These are phyloP conservation scores for Polymixis flavicincta DNA, from an alignment of 2,888 invertebrate genomes.

Conservation along the genomic window DNA sequence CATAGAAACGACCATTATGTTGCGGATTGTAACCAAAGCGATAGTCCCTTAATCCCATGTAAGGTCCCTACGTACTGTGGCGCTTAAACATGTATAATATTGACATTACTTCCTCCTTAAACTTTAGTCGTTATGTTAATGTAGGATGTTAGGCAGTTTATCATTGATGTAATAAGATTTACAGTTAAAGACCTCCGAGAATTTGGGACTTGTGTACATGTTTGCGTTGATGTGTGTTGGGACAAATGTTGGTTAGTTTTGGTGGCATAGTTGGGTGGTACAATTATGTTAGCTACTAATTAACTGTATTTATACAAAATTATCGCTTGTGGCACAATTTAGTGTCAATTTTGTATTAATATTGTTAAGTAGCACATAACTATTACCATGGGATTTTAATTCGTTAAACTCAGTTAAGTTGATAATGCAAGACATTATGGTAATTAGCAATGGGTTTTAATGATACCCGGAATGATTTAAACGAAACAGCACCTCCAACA, in stretches of 20 bases:
- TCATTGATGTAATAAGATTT: constrained; percentile 62
- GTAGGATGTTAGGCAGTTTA: constrained; percentile 61
- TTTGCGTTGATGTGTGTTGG: constrained; percentile 44
- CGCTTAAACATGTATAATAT: constrained; percentile 65
- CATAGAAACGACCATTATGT: constrained; percentile 54
- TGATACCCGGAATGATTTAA: background rate
- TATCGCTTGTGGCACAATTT: background rate
- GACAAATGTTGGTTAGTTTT: constrained; percentile 41
- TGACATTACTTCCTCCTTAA: constrained; percentile 59
- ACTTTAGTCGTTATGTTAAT: constrained; percentile 66
- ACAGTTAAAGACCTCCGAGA: constrained; percentile 48
- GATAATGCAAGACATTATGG: too few species aligned
- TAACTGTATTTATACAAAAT: background rate
- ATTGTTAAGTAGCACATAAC: background rate
- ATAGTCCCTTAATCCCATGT: constrained; percentile 55
- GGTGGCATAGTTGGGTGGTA: constrained; percentile 9
- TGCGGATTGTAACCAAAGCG: constrained; percentile 48
- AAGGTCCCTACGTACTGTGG: constrained; percentile 49
- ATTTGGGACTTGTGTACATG: constrained; percentile 40
- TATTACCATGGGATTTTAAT: background rate
- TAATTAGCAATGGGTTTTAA: background rate
- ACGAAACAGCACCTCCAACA: background rate
- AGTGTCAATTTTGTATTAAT: constrained; percentile 2
- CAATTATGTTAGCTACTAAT: background rate
- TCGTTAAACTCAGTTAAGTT: background rate